Evolutionary conservation across 2,888 invertebrate species (phyloP), one percentile per base, ranked within the genome.

Genomic region (Stramonita haemastoma): DNA sequence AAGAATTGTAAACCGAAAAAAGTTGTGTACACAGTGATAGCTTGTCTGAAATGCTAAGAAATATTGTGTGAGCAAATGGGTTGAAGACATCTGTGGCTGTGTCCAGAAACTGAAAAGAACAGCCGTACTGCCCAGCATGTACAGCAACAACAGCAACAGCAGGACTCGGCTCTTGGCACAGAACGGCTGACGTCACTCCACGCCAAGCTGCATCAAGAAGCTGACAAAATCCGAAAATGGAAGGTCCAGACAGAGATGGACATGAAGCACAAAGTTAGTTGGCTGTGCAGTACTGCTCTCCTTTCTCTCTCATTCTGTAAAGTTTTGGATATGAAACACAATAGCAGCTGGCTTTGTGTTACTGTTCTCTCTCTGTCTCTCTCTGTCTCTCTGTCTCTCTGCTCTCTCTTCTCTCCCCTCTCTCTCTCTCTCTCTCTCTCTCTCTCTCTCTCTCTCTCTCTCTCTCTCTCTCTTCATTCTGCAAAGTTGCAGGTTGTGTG

Each of bases 161-260:
- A 91, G 32, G 91, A 91, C 84, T 90, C 83, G n/a, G 70, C 56
- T n/a, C 73, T 91, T 26, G 91, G 90, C 84, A 91, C 91, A 86
- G 94, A 94, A 86, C 91, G 93, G 85, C 91, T 94, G 32, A 92
- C 93, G 26, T 92, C 93, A 56, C 92, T 95, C 19, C 95, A 95
- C 93, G 93, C 93, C 29, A 94, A 93, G 89, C 91, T 95, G 26
- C 94, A 94, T 84, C 94, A 93, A 87, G 95, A 95, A 86, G 95
- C 95, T 87, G 95, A 95, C 89, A 94, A 93, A 91, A 95, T 95
- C n/a, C 90, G 94, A 83, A 95, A 95, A 91, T 95, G 95, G 95
- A 95, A 94, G 92, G 92, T 93, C 66, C 94, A 95, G 84, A 95
- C 94, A 86, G 95, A 95, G 92, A 93, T 94, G 88, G 95, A 95